A percentile compares a stretch with the other conserved stretches of the same genome.
phyloP scores from a whole-genome alignment of 2,888 invertebrate species.

The Diaprepes abbreviatus region DNA sequence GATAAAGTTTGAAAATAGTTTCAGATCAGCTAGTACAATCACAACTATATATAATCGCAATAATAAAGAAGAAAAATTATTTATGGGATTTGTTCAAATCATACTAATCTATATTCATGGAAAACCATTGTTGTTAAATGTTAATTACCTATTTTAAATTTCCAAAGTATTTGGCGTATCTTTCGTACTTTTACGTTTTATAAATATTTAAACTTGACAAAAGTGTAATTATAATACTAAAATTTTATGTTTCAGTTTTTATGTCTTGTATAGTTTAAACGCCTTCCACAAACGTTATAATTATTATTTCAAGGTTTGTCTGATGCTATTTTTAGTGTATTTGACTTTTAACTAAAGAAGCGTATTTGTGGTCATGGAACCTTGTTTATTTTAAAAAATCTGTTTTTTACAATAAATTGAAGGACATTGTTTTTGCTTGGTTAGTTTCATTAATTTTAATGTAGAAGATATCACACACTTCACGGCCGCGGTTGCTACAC shows the following conservation, averaged over 20 bases:
- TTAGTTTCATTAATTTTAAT: background rate
- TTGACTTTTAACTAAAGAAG: constrained; percentile 3
- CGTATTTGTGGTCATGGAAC: constrained; percentile 1
- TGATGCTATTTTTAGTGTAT: constrained; percentile 17
- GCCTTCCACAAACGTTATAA: constrained; percentile 16
- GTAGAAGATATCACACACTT: no score
- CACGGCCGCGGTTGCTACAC: no score
- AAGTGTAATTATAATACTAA: background rate
- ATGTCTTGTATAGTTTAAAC: constrained; percentile 13
- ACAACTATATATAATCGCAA: no score
- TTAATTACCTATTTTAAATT: no score
- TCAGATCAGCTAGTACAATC: no score
- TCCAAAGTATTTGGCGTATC: no score
- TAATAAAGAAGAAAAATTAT: no score
- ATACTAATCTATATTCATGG: no score
- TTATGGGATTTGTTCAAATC: no score
- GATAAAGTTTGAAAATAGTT: no score
- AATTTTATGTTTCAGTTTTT: constrained; percentile 16
- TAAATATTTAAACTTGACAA: constrained; percentile 9
- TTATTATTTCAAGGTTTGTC: constrained; percentile 28
- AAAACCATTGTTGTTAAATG: no score
- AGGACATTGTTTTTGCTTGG: background rate
- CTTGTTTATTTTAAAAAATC: constrained; percentile 4
- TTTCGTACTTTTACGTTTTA: no score
- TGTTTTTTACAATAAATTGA: background rate